Conservation (phyloP, 2,888 invertebrate genomes). For the Calameuta pallipes region DNA sequence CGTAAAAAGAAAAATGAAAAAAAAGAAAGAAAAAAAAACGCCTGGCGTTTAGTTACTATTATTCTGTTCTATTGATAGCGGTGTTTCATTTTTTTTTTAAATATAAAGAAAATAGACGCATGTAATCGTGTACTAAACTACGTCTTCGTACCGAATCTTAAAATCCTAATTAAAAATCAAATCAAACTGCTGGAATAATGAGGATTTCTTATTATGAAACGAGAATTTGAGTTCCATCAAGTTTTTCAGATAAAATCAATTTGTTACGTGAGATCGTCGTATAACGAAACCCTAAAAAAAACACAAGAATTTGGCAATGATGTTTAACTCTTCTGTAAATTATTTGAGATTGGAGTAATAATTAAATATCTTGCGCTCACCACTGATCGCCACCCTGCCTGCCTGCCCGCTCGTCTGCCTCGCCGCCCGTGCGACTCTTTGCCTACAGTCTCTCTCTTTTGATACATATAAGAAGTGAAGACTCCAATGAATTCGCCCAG, state of each 20-base stretch:
- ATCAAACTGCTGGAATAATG: background rate
- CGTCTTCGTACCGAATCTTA: conserved; percentile 18
- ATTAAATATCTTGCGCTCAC: conserved; percentile 52
- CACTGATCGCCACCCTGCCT: conserved; percentile 59
- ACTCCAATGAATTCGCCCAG: background rate
- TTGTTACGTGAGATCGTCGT: background rate
- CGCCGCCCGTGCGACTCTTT: conserved; percentile 22
- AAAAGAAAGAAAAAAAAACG: background rate
- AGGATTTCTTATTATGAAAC: background rate
- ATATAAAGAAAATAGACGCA: conserved; percentile 31
- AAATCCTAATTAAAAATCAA: background rate
- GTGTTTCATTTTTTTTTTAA: conserved; percentile 28
- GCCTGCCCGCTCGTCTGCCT: conserved; percentile 47
- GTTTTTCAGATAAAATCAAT: background rate
- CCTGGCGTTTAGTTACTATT: conserved; percentile 27
- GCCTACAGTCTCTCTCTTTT: background rate
- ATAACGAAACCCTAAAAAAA: background rate
- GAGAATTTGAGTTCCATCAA: background rate
- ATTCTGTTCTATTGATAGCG: conserved; percentile 26
- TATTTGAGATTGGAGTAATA: conserved; percentile 23
- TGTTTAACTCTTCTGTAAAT: conserved; percentile 47
- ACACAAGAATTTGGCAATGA: conserved; percentile 13
- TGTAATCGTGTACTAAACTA: conserved; percentile 22
- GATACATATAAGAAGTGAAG: conserved; percentile 1
- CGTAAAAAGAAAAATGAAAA: background rate